These are phyloP conservation scores for Thalassoma bifasciatum DNA, from an alignment of 2,113 vertebrate genomes.

Conservation along the genomic window DNA sequence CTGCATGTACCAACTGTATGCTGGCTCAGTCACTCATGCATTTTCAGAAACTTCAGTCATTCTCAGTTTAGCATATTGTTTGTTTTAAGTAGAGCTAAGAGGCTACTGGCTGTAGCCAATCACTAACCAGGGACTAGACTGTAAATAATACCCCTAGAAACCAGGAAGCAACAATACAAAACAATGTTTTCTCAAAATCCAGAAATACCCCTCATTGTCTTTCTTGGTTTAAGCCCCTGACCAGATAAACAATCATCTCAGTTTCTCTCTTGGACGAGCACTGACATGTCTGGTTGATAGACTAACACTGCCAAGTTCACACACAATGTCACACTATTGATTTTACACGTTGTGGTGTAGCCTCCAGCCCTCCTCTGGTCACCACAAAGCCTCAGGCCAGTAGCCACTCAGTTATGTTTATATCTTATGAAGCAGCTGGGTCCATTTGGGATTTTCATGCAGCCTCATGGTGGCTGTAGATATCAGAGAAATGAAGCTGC, in stretches of 20 bases:
- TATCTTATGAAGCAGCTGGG: constrained; percentile 40
- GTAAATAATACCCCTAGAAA: too few relatives aligned
- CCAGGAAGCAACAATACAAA: neutral
- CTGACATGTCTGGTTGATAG: constrained; percentile 8
- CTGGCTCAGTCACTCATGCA: too few relatives aligned
- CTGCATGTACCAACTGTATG: too few relatives aligned
- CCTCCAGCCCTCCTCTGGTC: constrained; percentile 17
- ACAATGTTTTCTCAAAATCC: neutral
- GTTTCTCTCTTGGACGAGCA: constrained; percentile 2
- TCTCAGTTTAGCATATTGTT: too few relatives aligned
- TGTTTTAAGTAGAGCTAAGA: too few relatives aligned
- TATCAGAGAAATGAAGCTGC: constrained; percentile 38
- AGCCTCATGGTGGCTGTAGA: constrained; percentile 19
- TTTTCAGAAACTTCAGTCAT: too few relatives aligned
- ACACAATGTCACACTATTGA: constrained; percentile 44
- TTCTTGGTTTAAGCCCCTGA: neutral
- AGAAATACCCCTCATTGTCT: neutral
- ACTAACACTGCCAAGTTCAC: constrained; percentile 14
- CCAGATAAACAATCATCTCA: constrained; percentile 5
- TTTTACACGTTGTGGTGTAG: constrained; percentile 40
- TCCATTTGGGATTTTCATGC: constrained; percentile 46
- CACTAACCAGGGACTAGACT: too few relatives aligned
- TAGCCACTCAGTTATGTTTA: constrained; percentile 45
- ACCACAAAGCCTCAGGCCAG: constrained; percentile 15
- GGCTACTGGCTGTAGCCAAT: too few relatives aligned